Conservation (phyloP, 2,888 invertebrate species). For the Iphiclides podalirius region DNA sequence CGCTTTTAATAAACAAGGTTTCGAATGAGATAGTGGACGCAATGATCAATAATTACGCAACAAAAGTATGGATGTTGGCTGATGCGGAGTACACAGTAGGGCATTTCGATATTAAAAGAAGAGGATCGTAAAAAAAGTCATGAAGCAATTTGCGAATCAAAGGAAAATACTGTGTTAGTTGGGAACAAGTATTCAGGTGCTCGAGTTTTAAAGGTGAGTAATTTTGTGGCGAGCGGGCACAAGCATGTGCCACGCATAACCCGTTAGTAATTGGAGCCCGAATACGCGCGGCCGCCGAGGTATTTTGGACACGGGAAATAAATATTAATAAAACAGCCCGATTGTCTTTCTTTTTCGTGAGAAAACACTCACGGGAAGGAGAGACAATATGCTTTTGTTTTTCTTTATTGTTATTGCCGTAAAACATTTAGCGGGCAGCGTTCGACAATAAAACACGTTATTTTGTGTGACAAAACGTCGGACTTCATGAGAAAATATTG, state of each 20-base stretch:
- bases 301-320: slow-evolving; percentile 64
- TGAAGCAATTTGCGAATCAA: not conserved
- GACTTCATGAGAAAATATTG: slow-evolving; percentile 78
- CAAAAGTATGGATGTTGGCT: too few species aligned
- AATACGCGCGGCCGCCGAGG: slow-evolving; percentile 54
- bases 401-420: slow-evolving; percentile 78
- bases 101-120: too few species aligned
- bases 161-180: not conserved
- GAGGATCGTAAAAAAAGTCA: too few species aligned
- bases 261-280: slow-evolving; percentile 53
- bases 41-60: too few species aligned
- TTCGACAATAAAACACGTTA: slow-evolving; percentile 72
- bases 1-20: too few species aligned
- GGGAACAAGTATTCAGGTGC: slow-evolving; percentile 16
- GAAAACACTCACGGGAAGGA: slow-evolving; percentile 61
- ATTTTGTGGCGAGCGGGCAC: slow-evolving; percentile 18
- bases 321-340: slow-evolving; percentile 72
- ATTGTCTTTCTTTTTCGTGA: slow-evolving; percentile 65
- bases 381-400: slow-evolving; percentile 75
- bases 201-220: slow-evolving; percentile 24
- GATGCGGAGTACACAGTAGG: too few species aligned
- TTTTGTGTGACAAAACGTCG: slow-evolving; percentile 80
- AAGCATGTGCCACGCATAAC: slow-evolving; percentile 33
- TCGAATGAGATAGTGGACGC: too few species aligned
- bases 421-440: slow-evolving; percentile 73